A percentile compares a stretch with the other conserved stretches of the same genome.
These are phyloP conservation scores for Muricea muricata DNA, from an alignment of 92 coral and sea anemone species.

Conservation along the genomic window DNA sequence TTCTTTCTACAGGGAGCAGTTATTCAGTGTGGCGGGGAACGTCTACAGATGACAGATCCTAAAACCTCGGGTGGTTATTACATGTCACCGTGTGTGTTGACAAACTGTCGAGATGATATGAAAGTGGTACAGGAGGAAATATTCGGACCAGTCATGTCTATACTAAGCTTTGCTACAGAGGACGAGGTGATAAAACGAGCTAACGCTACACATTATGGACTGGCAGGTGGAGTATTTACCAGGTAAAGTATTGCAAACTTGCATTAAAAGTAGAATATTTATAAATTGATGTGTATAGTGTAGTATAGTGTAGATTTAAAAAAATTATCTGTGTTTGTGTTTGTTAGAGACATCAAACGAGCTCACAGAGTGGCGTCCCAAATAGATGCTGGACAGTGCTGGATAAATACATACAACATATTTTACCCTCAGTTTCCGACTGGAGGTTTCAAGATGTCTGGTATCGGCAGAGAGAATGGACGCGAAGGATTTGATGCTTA, in stretches of 20 bases:
- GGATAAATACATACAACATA: slow-evolving; percentile 87
- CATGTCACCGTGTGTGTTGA: slow-evolving; percentile 97
- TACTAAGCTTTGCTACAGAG: slow-evolving; percentile 78
- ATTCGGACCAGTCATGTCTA: slow-evolving; percentile 98
- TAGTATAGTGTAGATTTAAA: too few relatives aligned
- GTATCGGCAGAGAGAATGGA: slow-evolving; percentile 94
- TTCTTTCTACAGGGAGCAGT: slow-evolving; percentile 79
- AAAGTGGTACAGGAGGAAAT: slow-evolving; percentile 92
- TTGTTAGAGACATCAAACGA: slow-evolving; percentile 78
- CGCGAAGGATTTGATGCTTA: slow-evolving; percentile 77
- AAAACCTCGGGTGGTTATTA: slow-evolving; percentile 77
- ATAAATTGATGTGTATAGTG: too few relatives aligned
- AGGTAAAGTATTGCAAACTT: slow-evolving; percentile 72
- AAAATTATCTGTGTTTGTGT: too few relatives aligned
- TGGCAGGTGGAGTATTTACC: slow-evolving; percentile 95
- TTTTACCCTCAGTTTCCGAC: slow-evolving; percentile 88
- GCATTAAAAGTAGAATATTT: too few relatives aligned
- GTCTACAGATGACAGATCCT: slow-evolving; percentile 69
- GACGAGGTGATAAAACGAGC: slow-evolving; percentile 91
- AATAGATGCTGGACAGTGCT: slow-evolving; percentile 89
- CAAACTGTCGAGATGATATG: slow-evolving; percentile 94
- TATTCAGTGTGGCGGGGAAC: slow-evolving; percentile 94
- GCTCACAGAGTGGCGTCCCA: slow-evolving; percentile 89
- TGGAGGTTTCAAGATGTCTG: slow-evolving; percentile 98
- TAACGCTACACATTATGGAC: slow-evolving; percentile 82